phyloP scores from a whole-genome alignment of 1,140 invertebrate genomes.

The Papilio dardanus region DNA sequence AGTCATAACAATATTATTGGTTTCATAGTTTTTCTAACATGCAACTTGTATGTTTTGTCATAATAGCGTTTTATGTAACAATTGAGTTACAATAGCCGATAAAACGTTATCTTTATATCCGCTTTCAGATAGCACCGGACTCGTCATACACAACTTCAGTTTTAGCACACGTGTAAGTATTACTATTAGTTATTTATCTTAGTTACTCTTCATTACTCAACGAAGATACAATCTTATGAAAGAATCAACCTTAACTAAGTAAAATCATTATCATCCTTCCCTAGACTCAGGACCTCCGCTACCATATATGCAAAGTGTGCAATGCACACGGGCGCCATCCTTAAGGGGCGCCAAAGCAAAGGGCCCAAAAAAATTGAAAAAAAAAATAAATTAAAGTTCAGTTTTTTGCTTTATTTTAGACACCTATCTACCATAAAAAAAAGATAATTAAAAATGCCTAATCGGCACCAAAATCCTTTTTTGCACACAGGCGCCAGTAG shows the following conservation, averaged over 20 bases:
- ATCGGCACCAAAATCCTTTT: no score
- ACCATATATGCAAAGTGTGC: no score
- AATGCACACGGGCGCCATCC: no score
- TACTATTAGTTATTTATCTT: constrained; percentile 15
- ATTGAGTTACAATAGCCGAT: constrained; percentile 46
- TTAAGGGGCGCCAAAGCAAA: no score
- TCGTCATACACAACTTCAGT: constrained; percentile 9
- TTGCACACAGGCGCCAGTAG: no score
- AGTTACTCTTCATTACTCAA: background rate
- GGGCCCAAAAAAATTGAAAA: no score
- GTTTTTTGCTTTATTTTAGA: no score
- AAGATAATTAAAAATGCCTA: no score
- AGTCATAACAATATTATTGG: constrained; percentile 37
- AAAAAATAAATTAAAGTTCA: no score
- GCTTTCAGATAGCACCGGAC: constrained; percentile 41
- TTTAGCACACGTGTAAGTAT: constrained; percentile 35
- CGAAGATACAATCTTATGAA: background rate
- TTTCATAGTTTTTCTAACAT: constrained; percentile 25
- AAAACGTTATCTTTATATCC: constrained; percentile 50
- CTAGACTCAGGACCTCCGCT: no score
- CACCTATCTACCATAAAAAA: no score
- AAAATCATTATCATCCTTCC: no score
- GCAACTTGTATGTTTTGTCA: background rate
- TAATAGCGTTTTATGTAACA: constrained; percentile 42
- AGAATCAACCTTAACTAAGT: background rate